These are phyloP conservation scores for Drosophila longiperda DNA, from an alignment of 2,888 invertebrate species.

Conservation along the genomic window DNA sequence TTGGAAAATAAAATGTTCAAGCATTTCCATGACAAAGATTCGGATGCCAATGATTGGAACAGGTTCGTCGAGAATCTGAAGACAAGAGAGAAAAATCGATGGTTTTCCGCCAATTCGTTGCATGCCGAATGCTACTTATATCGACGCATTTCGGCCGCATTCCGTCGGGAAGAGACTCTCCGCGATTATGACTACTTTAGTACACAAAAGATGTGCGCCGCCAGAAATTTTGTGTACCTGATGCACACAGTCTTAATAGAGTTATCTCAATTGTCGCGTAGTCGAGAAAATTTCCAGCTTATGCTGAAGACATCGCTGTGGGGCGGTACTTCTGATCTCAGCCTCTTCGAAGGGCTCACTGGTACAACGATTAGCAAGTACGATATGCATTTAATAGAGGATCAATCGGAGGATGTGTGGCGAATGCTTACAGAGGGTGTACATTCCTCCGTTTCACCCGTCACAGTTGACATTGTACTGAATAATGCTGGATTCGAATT, in stretches of 20 bases:
- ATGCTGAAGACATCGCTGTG: constrained; percentile 89
- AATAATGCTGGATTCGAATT: constrained; percentile 98
- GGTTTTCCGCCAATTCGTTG: constrained; percentile 94
- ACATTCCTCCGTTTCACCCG: constrained; percentile 46
- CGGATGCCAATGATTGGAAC: constrained; percentile 79
- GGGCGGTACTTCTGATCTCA: constrained; percentile 97
- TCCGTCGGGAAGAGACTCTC: constrained; percentile 87
- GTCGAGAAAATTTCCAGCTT: constrained; percentile 53
- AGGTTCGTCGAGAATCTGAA: constrained; percentile 86
- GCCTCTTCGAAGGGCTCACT: constrained; percentile 89
- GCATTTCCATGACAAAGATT: constrained; percentile 83
- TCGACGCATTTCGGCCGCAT: constrained; percentile 88
- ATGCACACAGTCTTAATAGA: constrained; percentile 47
- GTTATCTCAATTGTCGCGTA: constrained; percentile 4
- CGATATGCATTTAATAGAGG: constrained; percentile 87
- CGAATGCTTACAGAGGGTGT: constrained; percentile 73
- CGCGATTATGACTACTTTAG: constrained; percentile 91
- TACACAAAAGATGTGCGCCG: constrained; percentile 89
- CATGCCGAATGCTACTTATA: constrained; percentile 97
- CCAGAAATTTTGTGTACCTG: constrained; percentile 75
- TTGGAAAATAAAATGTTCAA: constrained; percentile 93
- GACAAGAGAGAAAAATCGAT: constrained; percentile 83
- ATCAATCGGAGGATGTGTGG: constrained; percentile 88
- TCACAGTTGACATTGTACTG: constrained; percentile 91
- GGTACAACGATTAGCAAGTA: constrained; percentile 85